These are phyloP conservation scores for Elymnias hypermnestra DNA, from an alignment of 1,140 invertebrate species.

Conservation along the genomic window DNA sequence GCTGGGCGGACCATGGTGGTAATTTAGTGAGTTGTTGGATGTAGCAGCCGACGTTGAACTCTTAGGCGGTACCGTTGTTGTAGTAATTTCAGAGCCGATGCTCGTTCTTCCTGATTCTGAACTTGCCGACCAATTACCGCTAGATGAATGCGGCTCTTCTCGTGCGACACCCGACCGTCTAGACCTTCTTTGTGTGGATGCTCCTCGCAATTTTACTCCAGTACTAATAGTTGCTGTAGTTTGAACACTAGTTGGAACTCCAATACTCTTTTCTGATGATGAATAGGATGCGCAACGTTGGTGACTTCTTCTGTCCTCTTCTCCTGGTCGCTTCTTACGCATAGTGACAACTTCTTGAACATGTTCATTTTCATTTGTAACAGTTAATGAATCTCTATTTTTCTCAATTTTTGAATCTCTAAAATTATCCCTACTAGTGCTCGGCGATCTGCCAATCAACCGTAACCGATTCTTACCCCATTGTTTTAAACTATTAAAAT, in stretches of 20 bases:
- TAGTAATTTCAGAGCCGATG: constrained; percentile 87
- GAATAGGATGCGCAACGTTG: constrained; percentile 87
- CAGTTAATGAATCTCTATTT: constrained; percentile 53
- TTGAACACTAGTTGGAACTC: constrained; percentile 74
- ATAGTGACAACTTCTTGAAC: constrained; percentile 80
- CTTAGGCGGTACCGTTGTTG: constrained; percentile 82
- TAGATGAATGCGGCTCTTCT: constrained; percentile 91
- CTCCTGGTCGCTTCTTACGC: constrained; percentile 73
- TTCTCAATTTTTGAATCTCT: constrained; percentile 68
- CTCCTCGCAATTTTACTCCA: constrained; percentile 84
- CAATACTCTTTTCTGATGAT: constrained; percentile 82
- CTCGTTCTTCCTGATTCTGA: constrained; percentile 91
- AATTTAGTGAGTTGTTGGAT: constrained; percentile 81
- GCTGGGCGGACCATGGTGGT: constrained; percentile 80
- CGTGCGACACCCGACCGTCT: constrained; percentile 77
- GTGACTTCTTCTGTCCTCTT: constrained; percentile 77
- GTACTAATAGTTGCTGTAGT: constrained; percentile 76
- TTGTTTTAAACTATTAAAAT: constrained; percentile 88
- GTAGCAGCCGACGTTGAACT: constrained; percentile 81
- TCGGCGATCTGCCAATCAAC: constrained; percentile 81
- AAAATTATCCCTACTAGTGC: constrained; percentile 67
- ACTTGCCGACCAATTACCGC: constrained; percentile 95
- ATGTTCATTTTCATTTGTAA: constrained; percentile 75
- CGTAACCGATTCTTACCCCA: constrained; percentile 88
- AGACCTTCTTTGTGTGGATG: constrained; percentile 79